Evolutionary conservation across 2,888 invertebrate genomes (phyloP).

Genomic region (Cataglyphis livida): DNA sequence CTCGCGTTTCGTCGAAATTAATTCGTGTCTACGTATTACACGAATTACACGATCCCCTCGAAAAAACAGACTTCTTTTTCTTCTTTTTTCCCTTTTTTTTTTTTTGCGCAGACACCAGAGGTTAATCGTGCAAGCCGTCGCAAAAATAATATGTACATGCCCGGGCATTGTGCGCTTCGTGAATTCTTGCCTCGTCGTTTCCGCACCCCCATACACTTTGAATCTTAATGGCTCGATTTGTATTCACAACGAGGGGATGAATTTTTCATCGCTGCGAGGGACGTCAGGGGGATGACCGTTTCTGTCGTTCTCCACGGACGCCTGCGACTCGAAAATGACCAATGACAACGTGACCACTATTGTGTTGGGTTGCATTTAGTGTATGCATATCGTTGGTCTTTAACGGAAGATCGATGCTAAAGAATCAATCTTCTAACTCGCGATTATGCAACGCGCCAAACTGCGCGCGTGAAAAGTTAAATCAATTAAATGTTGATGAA

Average conservation of each 20-base stretch:
- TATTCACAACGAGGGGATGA: slow-evolving; percentile 78
- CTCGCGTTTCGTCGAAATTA: slow-evolving; percentile 4
- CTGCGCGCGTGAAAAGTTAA: not conserved
- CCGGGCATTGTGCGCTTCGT: slow-evolving; percentile 23
- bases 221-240: slow-evolving; percentile 79
- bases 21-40: slow-evolving; percentile 13
- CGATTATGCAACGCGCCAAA: not conserved
- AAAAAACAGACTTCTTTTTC: slow-evolving; percentile 9
- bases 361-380: slow-evolving; percentile 4
- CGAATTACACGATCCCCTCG: slow-evolving; percentile 13
- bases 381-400: slow-evolving; percentile 10
- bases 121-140: slow-evolving; percentile 37
- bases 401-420: slow-evolving; percentile 6
- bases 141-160: slow-evolving; percentile 43
- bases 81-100: not conserved
- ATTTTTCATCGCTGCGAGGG: slow-evolving; percentile 73
- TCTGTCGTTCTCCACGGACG: slow-evolving; percentile 48
- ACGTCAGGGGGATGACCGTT: slow-evolving; percentile 42
- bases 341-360: slow-evolving; percentile 53
- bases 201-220: slow-evolving; percentile 67
- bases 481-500: not conserved
- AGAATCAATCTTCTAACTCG: not conserved
- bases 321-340: slow-evolving; percentile 64
- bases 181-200: slow-evolving; percentile 44
- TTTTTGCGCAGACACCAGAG: not conserved